These are phyloP conservation scores for Ectropis crepuscularia DNA, from an alignment of 2,888 invertebrate genomes.

Conservation along the genomic window DNA sequence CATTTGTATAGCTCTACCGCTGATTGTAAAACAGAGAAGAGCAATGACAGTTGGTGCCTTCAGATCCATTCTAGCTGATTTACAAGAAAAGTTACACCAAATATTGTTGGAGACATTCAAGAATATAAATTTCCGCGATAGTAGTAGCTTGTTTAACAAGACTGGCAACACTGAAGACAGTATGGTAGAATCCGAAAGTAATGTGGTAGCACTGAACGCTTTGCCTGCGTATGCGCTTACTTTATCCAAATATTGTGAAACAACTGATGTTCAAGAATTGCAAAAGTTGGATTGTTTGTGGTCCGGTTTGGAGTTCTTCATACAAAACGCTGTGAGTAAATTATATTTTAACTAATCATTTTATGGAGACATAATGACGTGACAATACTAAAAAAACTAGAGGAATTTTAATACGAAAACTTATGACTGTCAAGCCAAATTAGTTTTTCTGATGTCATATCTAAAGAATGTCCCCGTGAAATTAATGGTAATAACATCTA, in stretches of 20 bases:
- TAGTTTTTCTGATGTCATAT: too few relatives aligned
- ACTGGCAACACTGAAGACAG: slow-evolving; percentile 62
- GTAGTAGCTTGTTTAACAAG: slow-evolving; percentile 45
- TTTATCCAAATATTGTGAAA: slow-evolving; percentile 73
- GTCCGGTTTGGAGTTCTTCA: slow-evolving; percentile 69
- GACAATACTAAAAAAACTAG: too few relatives aligned
- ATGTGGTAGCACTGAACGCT: slow-evolving; percentile 70
- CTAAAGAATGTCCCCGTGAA: too few relatives aligned
- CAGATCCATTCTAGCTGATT: slow-evolving; percentile 70
- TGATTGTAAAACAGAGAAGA: slow-evolving; percentile 74
- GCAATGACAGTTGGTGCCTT: slow-evolving; percentile 66
- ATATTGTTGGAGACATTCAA: slow-evolving; percentile 68
- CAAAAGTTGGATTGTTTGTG: slow-evolving; percentile 71
- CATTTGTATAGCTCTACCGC: slow-evolving; percentile 68
- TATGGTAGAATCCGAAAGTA: slow-evolving; percentile 55
- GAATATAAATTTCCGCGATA: slow-evolving; percentile 63
- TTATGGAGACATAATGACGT: too few relatives aligned
- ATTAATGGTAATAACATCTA: too few relatives aligned
- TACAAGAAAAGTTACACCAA: slow-evolving; percentile 74
- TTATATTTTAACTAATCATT: background rate
- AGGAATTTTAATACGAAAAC: too few relatives aligned
- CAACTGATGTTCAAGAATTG: slow-evolving; percentile 60
- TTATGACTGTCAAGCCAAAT: too few relatives aligned
- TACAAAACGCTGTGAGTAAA: slow-evolving; percentile 72
- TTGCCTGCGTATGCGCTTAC: slow-evolving; percentile 74